Base-by-base conservation (phyloP, 2,797 vertebrate species). In the Centropyge bicolor region DNA sequence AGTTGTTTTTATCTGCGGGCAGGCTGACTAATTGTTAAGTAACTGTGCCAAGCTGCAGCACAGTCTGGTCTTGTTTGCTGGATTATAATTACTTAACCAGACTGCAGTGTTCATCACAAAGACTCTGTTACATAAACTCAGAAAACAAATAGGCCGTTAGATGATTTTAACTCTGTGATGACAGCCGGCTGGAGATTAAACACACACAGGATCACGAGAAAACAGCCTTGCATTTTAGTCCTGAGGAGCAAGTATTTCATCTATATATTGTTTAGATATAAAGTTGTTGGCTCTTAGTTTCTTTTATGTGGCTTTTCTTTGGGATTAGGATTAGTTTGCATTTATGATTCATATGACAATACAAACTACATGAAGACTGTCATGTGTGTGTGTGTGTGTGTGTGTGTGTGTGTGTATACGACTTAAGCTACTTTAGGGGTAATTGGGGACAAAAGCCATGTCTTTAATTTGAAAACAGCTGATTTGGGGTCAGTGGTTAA, bases 61-160 rank as follows among this genome's bases (percentile, higher is more conserved):
- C 80, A 66, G 74, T 82, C 70, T 70, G 1, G 1, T 69, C 51
- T 64, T 72, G 76, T 73, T 62, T 68, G 45, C 57, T 48, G 63
- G 55, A 69, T 63, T 46, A 0, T 48, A 76, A 74, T 48, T 40
- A 68, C 66, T 48, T 36, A 61, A 63, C 17, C 43, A 40, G 31
- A 62, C 43, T 38, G 31, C 6, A 19, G 11, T 4, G 46, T 63
- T 17, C 60, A 63, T 67, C 49, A 49, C 71, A 66, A 43, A 74
- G 52, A 65, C 73, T 11, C 6, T 59, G 74, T 67, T 73, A 78
- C 77, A 59, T 16, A 78, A 78, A 73, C 48, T 35, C 8, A 24
- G 56, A 56, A 62, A 63, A 62, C 69, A 62, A 74, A 72, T 75
- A 35, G 31, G 16, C 59, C 41, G 31, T 43, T 11, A 31, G 56